Evolutionary conservation across 2,888 invertebrate species (phyloP).

Genomic region (Poecilus cupreus): DNA sequence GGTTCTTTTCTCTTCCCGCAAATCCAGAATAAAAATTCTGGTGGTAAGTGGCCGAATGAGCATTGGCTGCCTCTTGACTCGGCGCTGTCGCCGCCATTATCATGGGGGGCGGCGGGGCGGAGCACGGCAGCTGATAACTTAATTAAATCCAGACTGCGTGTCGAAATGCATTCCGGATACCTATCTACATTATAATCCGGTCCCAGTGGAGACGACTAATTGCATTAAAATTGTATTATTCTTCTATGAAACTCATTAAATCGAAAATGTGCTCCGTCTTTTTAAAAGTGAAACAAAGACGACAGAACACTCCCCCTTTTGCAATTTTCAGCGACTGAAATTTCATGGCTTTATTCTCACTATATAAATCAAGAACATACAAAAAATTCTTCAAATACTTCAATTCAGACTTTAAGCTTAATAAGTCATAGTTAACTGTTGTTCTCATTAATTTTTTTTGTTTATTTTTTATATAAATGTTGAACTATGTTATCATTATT

Average conservation of each 20-base stretch:
- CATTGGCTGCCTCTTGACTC: too few species aligned
- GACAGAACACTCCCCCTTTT: neutral
- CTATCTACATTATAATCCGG: constrained; percentile 44
- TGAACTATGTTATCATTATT: too few species aligned
- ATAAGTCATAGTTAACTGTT: too few species aligned
- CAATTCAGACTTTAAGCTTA: too few species aligned
- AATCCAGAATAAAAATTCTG: too few species aligned
- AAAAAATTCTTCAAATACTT: too few species aligned
- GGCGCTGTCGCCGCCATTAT: too few species aligned
- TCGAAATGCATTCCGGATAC: constrained; percentile 42
- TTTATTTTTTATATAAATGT: too few species aligned
- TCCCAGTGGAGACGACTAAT: constrained; percentile 26
- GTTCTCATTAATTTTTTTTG: too few species aligned
- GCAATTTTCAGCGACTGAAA: neutral
- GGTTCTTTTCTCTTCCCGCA: too few species aligned
- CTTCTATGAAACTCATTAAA: constrained; percentile 43
- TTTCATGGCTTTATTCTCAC: neutral
- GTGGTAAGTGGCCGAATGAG: too few species aligned
- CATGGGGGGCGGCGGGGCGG: neutral
- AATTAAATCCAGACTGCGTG: constrained; percentile 41
- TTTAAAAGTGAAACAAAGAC: constrained; percentile 29
- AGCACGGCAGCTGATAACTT: constrained; percentile 37
- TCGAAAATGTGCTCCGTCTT: constrained; percentile 31
- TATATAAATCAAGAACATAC: neutral
- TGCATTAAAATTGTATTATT: constrained; percentile 54